Evolutionary conservation across 2,797 vertebrate species (phyloP), one percentile per base, ranked within the genome.

Genomic region (Pipistrellus pygmaeus): DNA sequence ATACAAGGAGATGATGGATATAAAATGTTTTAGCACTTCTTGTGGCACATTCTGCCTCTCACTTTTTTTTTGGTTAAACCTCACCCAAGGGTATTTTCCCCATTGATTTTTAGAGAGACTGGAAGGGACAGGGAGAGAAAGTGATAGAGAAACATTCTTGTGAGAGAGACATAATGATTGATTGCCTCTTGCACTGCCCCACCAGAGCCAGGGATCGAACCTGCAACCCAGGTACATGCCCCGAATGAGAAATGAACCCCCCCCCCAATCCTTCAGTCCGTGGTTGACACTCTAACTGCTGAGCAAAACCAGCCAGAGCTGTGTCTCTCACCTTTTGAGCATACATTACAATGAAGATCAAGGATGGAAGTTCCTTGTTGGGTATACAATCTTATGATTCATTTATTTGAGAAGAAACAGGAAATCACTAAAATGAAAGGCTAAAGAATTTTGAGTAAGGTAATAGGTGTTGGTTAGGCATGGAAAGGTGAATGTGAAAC

Each of bases 361-460:
- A 77, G 18, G 15, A 32, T 30, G 55, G 23, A 64, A n/a, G 41
- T 87, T 89, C 44, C 30, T 86, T 94, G 30, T 86, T 38, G 62
- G 60, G 44, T 44, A 15, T 30, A 88, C 21, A 55, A 11, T 66
- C 55, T 75, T 83, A n/a, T 83, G 46, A 83, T 91, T 78, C 32
- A 73, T 94, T 25, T 80, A 92, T 85, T 93, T 91, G 38, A 55
- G 17, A 25, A 73, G 84, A 53, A 32, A 15, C 30, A 71, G 25
- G 51, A 82, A 83, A 76, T 91, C 27, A 76, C 46, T 80, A 85
- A 85, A 91, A 55, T 71, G 32, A 88, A 44, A 76, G 41, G 35
- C 83, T 62, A n/a, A 92, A 64, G 84, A 91, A 88, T 91, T 88
- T 93, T 55, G 30, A 68, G 13, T 55, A 27, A 83, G 21, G 35